These are phyloP conservation scores for Drosophila lacertosa DNA, from an alignment of 1,140 invertebrate genomes.

Conservation along the genomic window DNA sequence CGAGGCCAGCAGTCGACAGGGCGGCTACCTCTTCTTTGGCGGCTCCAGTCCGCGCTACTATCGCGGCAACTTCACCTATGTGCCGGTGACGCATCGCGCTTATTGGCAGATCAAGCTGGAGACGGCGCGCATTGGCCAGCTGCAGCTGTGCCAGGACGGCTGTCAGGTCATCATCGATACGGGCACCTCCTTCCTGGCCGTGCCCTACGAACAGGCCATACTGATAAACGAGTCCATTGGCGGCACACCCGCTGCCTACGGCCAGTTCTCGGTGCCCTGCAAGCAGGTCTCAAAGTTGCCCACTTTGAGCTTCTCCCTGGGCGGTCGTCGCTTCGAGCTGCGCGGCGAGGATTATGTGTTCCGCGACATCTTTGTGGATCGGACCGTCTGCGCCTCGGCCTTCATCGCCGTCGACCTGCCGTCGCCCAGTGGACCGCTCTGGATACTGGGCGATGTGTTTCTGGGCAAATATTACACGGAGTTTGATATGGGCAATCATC, in stretches of 20 bases:
- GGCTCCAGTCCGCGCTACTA: conserved; percentile 68
- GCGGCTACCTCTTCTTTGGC: conserved; percentile 73
- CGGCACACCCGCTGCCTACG: conserved; percentile 54
- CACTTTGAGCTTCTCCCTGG: conserved; percentile 54
- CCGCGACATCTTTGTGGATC: conserved; percentile 47
- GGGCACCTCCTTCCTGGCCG: conserved; percentile 90
- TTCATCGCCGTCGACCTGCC: conserved; percentile 71
- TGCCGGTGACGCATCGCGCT: conserved; percentile 59
- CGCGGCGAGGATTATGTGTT: conserved; percentile 65
- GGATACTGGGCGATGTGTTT: conserved; percentile 87
- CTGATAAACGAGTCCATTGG: conserved; percentile 67
- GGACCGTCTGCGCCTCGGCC: conserved; percentile 55
- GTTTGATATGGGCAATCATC: conserved; percentile 88
- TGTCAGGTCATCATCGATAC: conserved; percentile 91
- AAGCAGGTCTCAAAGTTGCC: conserved; percentile 52
- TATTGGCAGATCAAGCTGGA: conserved; percentile 83
- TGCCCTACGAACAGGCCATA: conserved; percentile 84
- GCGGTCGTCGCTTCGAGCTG: conserved; percentile 58
- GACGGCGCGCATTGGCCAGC: conserved; percentile 45
- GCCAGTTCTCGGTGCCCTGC: conserved; percentile 58
- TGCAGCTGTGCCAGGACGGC: conserved; percentile 83
- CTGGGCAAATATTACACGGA: conserved; percentile 89
- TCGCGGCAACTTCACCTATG: conserved; percentile 73
- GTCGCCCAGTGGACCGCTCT: conserved; percentile 62
- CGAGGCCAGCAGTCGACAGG: conserved; percentile 86